Evolutionary conservation across 2,888 invertebrate genomes (phyloP).

Genomic region (Athalia rosae): DNA sequence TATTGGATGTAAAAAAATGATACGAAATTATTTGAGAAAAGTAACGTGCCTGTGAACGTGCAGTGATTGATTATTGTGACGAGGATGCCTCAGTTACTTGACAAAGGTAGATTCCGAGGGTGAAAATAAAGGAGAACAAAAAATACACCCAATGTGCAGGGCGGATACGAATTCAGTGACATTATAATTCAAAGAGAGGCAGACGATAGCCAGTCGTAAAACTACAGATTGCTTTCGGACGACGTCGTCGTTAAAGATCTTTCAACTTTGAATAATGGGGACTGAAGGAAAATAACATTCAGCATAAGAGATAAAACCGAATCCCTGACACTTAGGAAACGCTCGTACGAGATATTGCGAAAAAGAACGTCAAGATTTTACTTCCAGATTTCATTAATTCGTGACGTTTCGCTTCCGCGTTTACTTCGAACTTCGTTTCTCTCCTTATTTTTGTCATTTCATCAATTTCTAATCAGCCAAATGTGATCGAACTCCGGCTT

Average conservation of each 20-base stretch:
- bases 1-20: background rate
- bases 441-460: too few relatives aligned
- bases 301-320: background rate
- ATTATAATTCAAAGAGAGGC: background rate
- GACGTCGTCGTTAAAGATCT: conserved; percentile 1
- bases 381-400: too few relatives aligned
- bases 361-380: too few relatives aligned
- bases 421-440: too few relatives aligned
- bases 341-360: too few relatives aligned
- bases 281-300: background rate
- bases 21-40: too few relatives aligned
- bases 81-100: background rate
- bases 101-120: background rate
- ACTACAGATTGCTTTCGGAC: conserved; percentile 2
- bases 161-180: background rate
- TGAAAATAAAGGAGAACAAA: background rate
- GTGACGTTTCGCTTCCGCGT: too few relatives aligned
- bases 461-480: too few relatives aligned
- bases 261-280: background rate
- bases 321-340: too few relatives aligned
- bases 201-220: conserved; percentile 6
- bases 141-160: background rate
- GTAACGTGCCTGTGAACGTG: background rate
- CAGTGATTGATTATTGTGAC: background rate
- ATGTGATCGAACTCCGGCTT: too few relatives aligned